A percentile compares a stretch with the other conserved stretches of the same genome.
phyloP scores from a whole-genome alignment of 2,888 invertebrate species.

The Ptychoptera contaminata region DNA sequence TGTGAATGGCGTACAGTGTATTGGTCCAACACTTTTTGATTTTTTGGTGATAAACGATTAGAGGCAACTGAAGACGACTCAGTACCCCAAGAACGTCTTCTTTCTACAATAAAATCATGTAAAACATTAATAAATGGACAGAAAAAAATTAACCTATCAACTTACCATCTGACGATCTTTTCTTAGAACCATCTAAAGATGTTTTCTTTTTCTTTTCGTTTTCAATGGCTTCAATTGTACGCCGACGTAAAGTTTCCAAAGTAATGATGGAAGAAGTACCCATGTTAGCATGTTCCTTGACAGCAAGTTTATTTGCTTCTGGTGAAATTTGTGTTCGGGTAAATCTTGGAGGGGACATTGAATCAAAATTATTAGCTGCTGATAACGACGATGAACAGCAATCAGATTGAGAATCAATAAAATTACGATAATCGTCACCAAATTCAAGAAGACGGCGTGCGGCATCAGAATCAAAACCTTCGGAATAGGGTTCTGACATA shows the following conservation, averaged over 20 bases:
- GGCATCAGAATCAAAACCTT: conserved; percentile 69
- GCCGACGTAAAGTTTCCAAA: conserved; percentile 15
- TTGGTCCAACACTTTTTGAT: neutral
- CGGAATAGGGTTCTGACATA: conserved; percentile 80
- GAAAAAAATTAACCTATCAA: neutral
- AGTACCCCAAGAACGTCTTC: neutral
- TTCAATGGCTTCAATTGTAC: conserved; percentile 20
- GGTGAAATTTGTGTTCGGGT: no score
- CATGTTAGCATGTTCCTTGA: no score
- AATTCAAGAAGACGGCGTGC: conserved; percentile 69
- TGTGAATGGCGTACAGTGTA: conserved; percentile 7
- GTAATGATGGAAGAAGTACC: no score
- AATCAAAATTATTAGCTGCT: conserved; percentile 38
- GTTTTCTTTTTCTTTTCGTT: conserved; percentile 1
- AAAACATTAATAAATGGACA: neutral
- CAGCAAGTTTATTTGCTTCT: no score
- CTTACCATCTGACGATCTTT: conserved; percentile 8
- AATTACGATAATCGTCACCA: conserved; percentile 80
- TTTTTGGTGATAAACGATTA: neutral
- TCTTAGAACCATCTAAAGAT: conserved; percentile 4
- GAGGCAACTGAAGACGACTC: neutral
- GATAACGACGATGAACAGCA: conserved; percentile 65
- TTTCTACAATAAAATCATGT: conserved; percentile 1
- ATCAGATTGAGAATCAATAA: conserved; percentile 80
- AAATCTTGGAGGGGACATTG: conserved; percentile 32